Conservation (phyloP, 2,797 vertebrate species). For the Jordanella pulchra region DNA sequence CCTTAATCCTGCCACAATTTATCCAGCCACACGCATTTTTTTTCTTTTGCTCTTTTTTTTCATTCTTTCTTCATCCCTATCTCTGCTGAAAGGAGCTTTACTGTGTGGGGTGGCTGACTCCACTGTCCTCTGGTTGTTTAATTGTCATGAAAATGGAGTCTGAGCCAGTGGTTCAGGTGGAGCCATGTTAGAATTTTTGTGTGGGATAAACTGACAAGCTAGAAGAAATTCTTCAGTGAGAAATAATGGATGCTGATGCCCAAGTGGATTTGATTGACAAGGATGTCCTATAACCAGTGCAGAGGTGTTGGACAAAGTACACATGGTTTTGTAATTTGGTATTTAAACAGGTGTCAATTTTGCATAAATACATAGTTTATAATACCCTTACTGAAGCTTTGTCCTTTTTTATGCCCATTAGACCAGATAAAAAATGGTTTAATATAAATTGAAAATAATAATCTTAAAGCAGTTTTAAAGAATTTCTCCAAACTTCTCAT, state of each 20-base stretch:
- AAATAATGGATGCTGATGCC: slow-evolving; percentile 38
- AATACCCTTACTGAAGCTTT: not conserved
- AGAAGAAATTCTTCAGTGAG: slow-evolving; percentile 6
- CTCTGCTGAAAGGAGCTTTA: slow-evolving; percentile 50
- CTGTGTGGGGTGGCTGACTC: slow-evolving; percentile 52
- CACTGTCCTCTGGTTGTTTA: slow-evolving; percentile 54
- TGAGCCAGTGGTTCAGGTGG: slow-evolving; percentile 26
- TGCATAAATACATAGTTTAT: slow-evolving; percentile 19
- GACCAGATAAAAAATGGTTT: not conserved
- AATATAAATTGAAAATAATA: not conserved
- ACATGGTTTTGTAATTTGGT: slow-evolving; percentile 11
- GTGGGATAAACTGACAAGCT: not conserved
- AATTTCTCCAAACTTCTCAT: not conserved
- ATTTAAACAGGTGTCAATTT: slow-evolving; percentile 3
- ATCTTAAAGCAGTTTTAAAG: not conserved
- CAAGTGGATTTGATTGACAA: slow-evolving; percentile 36
- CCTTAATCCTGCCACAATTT: slow-evolving; percentile 74
- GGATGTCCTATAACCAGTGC: slow-evolving; percentile 17
- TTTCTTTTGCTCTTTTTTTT: slow-evolving; percentile 24
- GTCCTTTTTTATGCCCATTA: not conserved
- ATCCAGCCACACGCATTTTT: slow-evolving; percentile 56
- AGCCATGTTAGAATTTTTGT: slow-evolving; percentile 18
- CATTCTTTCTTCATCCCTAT: slow-evolving; percentile 52
- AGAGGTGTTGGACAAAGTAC: slow-evolving; percentile 12
- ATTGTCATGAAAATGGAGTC: slow-evolving; percentile 73